Evolutionary conservation across 2,888 invertebrate species (phyloP).

Genomic region (Sinopyrophorus schimmeli): DNA sequence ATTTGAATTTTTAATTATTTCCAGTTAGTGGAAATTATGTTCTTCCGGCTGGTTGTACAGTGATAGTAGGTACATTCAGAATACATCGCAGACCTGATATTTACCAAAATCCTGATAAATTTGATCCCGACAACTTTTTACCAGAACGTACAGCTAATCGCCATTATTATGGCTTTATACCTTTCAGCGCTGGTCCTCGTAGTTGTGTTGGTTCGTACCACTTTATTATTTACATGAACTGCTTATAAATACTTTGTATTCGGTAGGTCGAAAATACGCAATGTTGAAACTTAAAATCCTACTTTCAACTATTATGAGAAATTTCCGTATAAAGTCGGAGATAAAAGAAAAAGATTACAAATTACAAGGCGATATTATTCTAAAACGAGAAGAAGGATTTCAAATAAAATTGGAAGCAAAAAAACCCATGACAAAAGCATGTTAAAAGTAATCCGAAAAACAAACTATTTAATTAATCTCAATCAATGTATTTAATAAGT

Average conservation of each 20-base stretch:
- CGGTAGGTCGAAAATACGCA: slow-evolving; percentile 73
- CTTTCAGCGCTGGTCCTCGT: slow-evolving; percentile 80
- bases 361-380: slow-evolving; percentile 72
- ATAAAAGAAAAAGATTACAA: slow-evolving; percentile 69
- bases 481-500: too few species aligned
- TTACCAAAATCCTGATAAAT: slow-evolving; percentile 71
- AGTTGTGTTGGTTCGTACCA: slow-evolving; percentile 70
- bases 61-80: slow-evolving; percentile 67
- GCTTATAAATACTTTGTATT: neutral
- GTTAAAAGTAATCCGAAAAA: too few species aligned
- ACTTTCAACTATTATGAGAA: slow-evolving; percentile 71
- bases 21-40: slow-evolving; percentile 65
- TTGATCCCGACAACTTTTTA: slow-evolving; percentile 79
- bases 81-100: slow-evolving; percentile 69
- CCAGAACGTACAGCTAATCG: slow-evolving; percentile 74
- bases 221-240: neutral
- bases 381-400: slow-evolving; percentile 75
- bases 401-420: slow-evolving; percentile 71
- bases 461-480: too few species aligned
- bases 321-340: slow-evolving; percentile 68
- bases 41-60: slow-evolving; percentile 71
- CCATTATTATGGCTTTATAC: slow-evolving; percentile 79
- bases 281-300: slow-evolving; percentile 76
- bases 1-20: slow-evolving; percentile 27
- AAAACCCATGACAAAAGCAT: slow-evolving; percentile 37